Conservation (phyloP, 2,797 vertebrate species). For the Allobates femoralis region DNA sequence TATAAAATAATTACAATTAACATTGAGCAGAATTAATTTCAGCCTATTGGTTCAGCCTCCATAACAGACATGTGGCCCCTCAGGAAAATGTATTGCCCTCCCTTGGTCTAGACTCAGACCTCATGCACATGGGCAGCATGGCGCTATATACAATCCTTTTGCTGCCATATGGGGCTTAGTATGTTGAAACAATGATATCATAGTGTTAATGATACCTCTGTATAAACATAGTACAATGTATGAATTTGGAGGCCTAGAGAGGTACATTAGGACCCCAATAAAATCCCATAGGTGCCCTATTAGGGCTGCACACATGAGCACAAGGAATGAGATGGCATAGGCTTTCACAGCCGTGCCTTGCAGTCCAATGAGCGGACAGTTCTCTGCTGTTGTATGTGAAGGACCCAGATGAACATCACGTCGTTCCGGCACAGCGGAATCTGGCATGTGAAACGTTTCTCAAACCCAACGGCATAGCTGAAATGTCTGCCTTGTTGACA, state of each 20-base stretch:
- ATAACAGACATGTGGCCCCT: no score
- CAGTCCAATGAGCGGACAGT: slow-evolving; percentile 6
- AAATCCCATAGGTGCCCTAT: neutral
- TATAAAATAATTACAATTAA: no score
- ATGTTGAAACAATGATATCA: no score
- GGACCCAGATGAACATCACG: slow-evolving; percentile 16
- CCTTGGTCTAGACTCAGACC: neutral
- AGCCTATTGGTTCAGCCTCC: no score
- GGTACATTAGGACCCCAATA: neutral
- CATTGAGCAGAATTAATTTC: no score
- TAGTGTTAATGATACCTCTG: neutral
- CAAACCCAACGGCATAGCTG: rapidly evolving
- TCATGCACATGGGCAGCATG: neutral
- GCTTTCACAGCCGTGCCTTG: neutral
- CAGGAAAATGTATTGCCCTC: no score
- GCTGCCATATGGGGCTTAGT: neutral
- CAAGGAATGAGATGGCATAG: neutral
- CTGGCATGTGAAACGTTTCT: neutral
- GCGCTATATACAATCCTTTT: neutral
- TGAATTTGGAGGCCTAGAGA: neutral
- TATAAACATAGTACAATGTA: neutral
- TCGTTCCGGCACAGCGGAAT: slow-evolving; percentile 31
- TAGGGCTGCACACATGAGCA: no score
- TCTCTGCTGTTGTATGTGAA: neutral
- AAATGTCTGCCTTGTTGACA: slow-evolving; percentile 41